These are phyloP conservation scores for Muscicapa comitata DNA, from an alignment of 2,797 vertebrate species.

Conservation along the genomic window DNA sequence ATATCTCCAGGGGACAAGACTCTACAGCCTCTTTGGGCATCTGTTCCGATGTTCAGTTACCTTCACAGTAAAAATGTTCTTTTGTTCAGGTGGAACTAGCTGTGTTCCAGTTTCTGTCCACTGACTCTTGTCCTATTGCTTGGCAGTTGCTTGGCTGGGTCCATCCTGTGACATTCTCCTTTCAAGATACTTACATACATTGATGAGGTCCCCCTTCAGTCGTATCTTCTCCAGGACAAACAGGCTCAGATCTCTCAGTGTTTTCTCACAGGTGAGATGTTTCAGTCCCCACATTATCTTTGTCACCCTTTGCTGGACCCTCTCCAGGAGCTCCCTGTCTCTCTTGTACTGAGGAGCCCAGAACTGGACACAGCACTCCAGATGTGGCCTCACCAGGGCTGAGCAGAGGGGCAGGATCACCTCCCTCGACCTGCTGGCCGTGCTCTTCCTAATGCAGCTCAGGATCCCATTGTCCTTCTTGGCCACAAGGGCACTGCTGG, in stretches of 20 bases:
- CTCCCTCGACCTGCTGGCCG: accelerated
- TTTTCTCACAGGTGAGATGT: background rate
- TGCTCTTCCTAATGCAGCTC: background rate
- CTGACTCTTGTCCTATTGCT: background rate
- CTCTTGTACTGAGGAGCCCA: background rate
- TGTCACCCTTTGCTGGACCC: background rate
- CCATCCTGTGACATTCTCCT: background rate
- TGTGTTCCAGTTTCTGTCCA: background rate
- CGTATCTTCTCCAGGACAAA: background rate
- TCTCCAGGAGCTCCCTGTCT: background rate
- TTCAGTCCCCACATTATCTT: background rate
- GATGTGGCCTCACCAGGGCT: background rate
- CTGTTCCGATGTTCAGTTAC: background rate
- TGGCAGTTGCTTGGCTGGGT: background rate
- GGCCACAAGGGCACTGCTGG: background rate
- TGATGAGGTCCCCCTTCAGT: background rate
- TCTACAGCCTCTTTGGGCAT: background rate
- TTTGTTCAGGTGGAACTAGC: background rate
- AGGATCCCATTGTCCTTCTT: background rate
- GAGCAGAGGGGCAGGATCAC: background rate
- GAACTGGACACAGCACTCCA: background rate
- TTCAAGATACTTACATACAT: background rate
- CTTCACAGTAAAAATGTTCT: background rate
- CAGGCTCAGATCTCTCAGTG: background rate
- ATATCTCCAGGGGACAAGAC: background rate